Conservation (phyloP, 2,113 vertebrate genomes). For the Pterophyllum scalare region DNA sequence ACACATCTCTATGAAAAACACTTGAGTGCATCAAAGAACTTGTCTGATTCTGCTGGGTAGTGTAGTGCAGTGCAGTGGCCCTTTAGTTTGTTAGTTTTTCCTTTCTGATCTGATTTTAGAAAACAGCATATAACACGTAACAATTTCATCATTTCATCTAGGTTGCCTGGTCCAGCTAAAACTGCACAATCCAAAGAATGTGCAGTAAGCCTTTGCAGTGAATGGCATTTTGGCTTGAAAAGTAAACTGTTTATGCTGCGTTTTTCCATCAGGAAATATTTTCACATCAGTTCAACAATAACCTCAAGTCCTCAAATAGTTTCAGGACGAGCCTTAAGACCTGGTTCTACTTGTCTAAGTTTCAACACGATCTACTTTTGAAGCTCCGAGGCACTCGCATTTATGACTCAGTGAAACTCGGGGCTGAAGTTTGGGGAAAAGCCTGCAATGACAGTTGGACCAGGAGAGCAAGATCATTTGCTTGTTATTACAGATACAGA, state of each 20-base stretch:
- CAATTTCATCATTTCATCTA: background rate
- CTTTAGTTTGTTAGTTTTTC: too few species aligned
- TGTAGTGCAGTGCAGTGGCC: too few species aligned
- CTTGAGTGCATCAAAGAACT: background rate
- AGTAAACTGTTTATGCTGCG: background rate
- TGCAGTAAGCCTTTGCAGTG: background rate
- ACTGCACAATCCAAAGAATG: background rate
- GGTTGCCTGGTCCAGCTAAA: background rate
- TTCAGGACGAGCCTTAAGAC: constrained; percentile 35
- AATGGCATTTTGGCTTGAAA: background rate
- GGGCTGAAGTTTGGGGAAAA: background rate
- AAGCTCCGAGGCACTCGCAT: background rate
- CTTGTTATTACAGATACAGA: constrained; percentile 31
- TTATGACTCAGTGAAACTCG: constrained; percentile 23
- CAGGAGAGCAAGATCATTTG: constrained; percentile 53
- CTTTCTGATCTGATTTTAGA: background rate
- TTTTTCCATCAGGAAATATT: background rate
- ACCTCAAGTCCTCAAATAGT: constrained; percentile 17
- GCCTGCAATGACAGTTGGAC: constrained; percentile 29
- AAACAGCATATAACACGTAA: background rate
- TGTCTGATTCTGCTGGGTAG: background rate
- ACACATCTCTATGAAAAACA: background rate
- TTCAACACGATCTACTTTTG: background rate
- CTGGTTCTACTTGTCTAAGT: constrained; percentile 41
- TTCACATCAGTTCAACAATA: background rate